Evolutionary conservation across 2,113 vertebrate genomes (phyloP).

Genomic region (Cricetomys ansorgei): DNA sequence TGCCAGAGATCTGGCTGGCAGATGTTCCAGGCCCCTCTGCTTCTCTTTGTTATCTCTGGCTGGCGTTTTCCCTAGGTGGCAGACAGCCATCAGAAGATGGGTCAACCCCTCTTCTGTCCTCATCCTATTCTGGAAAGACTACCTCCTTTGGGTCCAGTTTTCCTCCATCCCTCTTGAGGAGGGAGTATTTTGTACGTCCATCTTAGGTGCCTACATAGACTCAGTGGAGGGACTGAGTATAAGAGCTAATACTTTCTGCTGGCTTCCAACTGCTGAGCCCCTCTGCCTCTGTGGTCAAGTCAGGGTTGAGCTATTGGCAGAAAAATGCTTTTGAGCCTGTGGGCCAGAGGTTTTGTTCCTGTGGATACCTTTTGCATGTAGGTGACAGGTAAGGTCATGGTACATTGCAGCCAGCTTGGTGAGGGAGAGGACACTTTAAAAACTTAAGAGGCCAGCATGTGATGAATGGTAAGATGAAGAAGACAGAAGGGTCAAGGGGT

Average conservation of each 20-base stretch:
- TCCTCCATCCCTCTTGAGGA: not conserved
- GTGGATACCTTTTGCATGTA: not conserved
- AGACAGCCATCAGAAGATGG: slow-evolving; percentile 5
- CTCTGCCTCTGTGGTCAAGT: not conserved
- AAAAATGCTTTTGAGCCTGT: not conserved
- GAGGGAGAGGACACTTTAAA: not conserved
- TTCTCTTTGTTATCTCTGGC: slow-evolving; percentile 55
- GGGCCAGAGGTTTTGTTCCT: not conserved
- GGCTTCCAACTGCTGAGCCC: not conserved
- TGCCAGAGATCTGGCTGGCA: slow-evolving; percentile 24
- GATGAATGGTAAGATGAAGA: not conserved
- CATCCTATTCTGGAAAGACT: not conserved
- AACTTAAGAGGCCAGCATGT: not conserved
- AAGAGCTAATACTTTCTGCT: not conserved
- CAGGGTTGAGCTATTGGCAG: not conserved
- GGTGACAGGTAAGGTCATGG: not conserved
- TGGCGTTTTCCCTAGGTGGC: slow-evolving; percentile 6
- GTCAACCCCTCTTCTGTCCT: not conserved
- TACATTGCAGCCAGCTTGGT: not conserved
- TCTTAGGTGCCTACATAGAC: not conserved
- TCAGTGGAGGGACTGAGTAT: not conserved
- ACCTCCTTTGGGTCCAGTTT: slow-evolving; percentile 8
- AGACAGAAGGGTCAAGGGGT: not conserved
- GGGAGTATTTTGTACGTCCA: not conserved
- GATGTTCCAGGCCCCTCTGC: not conserved